phyloP scores from a whole-genome alignment of 2,888 invertebrate genomes.

The Pandemis heparana region DNA sequence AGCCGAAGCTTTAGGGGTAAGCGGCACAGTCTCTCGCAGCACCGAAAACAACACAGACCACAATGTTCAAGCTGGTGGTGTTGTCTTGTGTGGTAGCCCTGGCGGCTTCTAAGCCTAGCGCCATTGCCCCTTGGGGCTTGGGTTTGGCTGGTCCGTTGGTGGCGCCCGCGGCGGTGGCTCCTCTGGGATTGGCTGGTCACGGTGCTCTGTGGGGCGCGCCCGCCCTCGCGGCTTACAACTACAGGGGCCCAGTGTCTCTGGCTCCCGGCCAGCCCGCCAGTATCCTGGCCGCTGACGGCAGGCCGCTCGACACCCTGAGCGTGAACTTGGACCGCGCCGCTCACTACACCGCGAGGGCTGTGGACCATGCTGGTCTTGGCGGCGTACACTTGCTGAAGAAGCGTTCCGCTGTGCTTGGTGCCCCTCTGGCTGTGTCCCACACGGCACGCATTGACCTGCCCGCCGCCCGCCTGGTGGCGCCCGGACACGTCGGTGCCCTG shows the following conservation, averaged over 20 bases:
- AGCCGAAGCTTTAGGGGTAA: conserved; percentile 62
- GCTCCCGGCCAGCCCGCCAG: conserved; percentile 78
- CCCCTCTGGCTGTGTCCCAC: conserved; percentile 60
- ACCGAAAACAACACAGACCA: conserved; percentile 81
- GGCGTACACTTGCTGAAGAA: conserved; percentile 67
- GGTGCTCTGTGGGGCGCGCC: conserved; percentile 56
- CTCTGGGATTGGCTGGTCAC: conserved; percentile 45
- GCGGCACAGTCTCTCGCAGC: conserved; percentile 71
- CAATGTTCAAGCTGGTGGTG: conserved; percentile 87
- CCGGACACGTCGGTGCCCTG: conserved; percentile 49
- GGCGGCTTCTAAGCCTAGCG: conserved; percentile 80
- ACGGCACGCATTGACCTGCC: conserved; percentile 60
- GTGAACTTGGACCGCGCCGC: conserved; percentile 79
- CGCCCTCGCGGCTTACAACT: conserved; percentile 69
- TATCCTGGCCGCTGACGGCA: conserved; percentile 77
- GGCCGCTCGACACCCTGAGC: conserved; percentile 78
- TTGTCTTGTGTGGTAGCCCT: conserved; percentile 87
- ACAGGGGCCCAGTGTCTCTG: conserved; percentile 77
- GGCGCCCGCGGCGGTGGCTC: conserved; percentile 54
- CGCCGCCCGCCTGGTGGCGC: conserved; percentile 55
- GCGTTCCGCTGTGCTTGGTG: conserved; percentile 68
- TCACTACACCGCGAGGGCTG: conserved; percentile 72
- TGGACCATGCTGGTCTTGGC: conserved; percentile 63
- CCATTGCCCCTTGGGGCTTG: conserved; percentile 51
- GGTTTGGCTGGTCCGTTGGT: conserved; percentile 56